Evolutionary conservation across 2,888 invertebrate species (phyloP).

Genomic region (Pharmacophagus antenor): DNA sequence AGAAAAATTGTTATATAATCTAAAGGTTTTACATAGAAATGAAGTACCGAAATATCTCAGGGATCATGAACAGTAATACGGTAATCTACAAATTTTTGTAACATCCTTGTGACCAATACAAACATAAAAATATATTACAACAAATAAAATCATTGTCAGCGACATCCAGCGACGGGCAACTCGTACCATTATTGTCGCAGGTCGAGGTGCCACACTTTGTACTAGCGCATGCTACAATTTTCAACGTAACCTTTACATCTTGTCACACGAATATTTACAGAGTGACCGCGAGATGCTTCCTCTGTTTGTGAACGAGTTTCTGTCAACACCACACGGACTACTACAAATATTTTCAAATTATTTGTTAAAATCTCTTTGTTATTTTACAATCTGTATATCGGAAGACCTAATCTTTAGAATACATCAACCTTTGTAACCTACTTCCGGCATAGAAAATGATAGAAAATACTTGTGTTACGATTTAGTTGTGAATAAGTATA

Average conservation of each 20-base stretch:
- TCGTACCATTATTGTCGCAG: slow-evolving; percentile 21
- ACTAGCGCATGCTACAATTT: slow-evolving; percentile 43
- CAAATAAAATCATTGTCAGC: no score
- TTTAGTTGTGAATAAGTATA: background rate
- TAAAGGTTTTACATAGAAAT: no score
- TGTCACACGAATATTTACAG: slow-evolving; percentile 43
- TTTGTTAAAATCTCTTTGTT: slow-evolving; percentile 2
- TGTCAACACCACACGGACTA: slow-evolving; percentile 30
- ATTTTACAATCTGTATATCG: slow-evolving; percentile 1
- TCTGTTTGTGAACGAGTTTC: slow-evolving; percentile 32
- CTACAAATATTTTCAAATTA: slow-evolving; percentile 28
- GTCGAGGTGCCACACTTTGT: slow-evolving; percentile 25
- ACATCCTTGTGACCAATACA: no score
- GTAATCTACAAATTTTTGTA: no score
- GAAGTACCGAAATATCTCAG: no score
- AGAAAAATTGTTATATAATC: no score
- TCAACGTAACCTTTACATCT: slow-evolving; percentile 54
- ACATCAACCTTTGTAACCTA: background rate
- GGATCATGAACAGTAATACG: no score
- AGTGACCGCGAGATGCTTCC: slow-evolving; percentile 32
- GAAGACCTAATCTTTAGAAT: slow-evolving; percentile 6
- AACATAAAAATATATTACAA: no score
- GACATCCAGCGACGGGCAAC: no score
- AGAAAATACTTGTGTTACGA: no score
- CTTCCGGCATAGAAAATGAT: slow-evolving; percentile 1